Base-by-base conservation (phyloP, 2,113 vertebrate species). In the Cichladusa arquata region DNA sequence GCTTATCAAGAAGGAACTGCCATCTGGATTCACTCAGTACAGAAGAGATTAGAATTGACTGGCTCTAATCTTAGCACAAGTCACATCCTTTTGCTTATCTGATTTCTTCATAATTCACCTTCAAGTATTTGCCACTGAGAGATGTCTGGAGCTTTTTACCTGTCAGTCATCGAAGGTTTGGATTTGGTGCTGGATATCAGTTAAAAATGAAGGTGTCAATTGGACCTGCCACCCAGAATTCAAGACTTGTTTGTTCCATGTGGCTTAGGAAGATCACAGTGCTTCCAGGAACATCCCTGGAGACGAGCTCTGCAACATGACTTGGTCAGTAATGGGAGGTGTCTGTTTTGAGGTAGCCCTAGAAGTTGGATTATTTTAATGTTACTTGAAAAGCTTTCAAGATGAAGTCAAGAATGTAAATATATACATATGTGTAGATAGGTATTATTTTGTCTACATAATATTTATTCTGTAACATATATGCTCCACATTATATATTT, bases 201-300 rank as follows among this genome's bases (percentile, higher is more conserved):
- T 98, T 98, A 87, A 97, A 97, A 98, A 98, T 15, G 98, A 98
- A 94, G 97, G 98, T 85, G 98, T 98, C 8, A 95, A 96, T 95
- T 90, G 95, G 29, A 98, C 97, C 45, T 96, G 98, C 40, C 98
- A 98, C 65, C 97, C 98, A 34, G 98, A 98, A 94, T 98, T 98
- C 89, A 98, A 97, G 58, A 98, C 97, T 44, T 98, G 97, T 65
- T 98, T 98, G 80, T 98, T 99, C 93, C 98, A 97, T 20, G 96
- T 98, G 98, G 98, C 97, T 10, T 98, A 98, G 5, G 81, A 89
- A 1, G 97, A 98, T 86, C 97, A 98, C 91, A 31, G 97, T 8
- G 97, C 98, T 85, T 83, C 98, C 95, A 98, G 98, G 97, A 98
- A 98, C 3, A 98, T 98, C 56, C 97, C 98, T 31, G 98, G 98